Evolutionary conservation across 2,113 vertebrate genomes (phyloP).

Genomic region (Syrmaticus mikado): DNA sequence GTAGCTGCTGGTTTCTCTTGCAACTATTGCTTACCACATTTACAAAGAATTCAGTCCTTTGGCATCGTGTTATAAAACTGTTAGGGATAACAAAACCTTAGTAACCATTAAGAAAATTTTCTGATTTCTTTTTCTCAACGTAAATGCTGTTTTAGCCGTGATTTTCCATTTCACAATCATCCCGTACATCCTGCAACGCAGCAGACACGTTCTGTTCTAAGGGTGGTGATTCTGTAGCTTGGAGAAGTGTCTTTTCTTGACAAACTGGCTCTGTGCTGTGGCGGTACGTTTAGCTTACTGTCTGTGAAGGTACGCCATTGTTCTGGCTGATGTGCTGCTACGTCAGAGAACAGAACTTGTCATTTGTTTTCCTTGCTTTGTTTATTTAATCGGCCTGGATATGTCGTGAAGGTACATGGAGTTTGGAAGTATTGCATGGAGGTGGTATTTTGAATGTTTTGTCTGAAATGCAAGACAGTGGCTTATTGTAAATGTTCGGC

Average conservation of each 20-base stretch:
- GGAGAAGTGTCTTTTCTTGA: neutral
- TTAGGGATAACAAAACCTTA: slow-evolving; percentile 53
- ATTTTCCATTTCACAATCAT: neutral
- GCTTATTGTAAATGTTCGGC: neutral
- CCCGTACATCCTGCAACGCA: neutral
- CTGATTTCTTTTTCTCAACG: neutral
- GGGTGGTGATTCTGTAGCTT: neutral
- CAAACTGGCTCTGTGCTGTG: neutral
- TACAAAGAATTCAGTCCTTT: slow-evolving; percentile 70
- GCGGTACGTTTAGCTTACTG: neutral
- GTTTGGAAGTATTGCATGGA: neutral
- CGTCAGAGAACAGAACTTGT: neutral
- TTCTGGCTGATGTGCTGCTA: neutral
- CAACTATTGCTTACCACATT: slow-evolving; percentile 53
- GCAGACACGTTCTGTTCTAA: neutral
- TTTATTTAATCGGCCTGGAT: neutral
- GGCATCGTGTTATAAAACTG: slow-evolving; percentile 29
- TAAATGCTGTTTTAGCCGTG: neutral
- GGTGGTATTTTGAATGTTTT: neutral
- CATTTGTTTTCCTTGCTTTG: neutral
- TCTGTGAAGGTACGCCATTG: neutral
- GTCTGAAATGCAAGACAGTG: neutral
- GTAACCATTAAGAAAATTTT: slow-evolving; percentile 38
- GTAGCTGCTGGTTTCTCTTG: slow-evolving; percentile 59
- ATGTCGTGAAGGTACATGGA: neutral